Evolutionary conservation across 2,888 invertebrate species (phyloP).

Genomic region (Pollenia amentaria): DNA sequence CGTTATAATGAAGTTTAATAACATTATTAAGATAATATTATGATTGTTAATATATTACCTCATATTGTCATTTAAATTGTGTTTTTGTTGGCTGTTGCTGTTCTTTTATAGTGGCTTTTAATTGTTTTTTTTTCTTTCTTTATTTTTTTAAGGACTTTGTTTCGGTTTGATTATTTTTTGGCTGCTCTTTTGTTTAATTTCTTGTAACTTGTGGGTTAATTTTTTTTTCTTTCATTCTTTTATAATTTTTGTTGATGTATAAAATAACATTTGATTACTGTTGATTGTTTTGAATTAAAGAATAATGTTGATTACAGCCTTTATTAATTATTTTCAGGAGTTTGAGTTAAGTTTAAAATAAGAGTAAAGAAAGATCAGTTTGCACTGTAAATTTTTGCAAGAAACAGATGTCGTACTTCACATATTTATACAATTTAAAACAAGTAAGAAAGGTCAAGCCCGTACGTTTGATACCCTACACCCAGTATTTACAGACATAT

Average conservation of each 20-base stretch:
- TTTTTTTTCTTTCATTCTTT: neutral
- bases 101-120: conserved; percentile 39
- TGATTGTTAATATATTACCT: conserved; percentile 67
- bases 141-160: conserved; percentile 33
- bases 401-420: too few species aligned
- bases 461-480: too few species aligned
- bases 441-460: too few species aligned
- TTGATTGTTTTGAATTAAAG: conserved; percentile 69
- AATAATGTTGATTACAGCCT: conserved; percentile 54
- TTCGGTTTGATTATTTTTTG: neutral
- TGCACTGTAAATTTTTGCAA: too few species aligned
- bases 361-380: too few species aligned
- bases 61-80: conserved; percentile 62
- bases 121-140: conserved; percentile 40
- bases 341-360: neutral
- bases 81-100: conserved; percentile 28
- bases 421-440: too few species aligned
- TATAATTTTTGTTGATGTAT: conserved; percentile 41
- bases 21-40: conserved; percentile 58
- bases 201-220: conserved; percentile 7
- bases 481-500: too few species aligned
- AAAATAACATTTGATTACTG: conserved; percentile 66
- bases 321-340: conserved; percentile 6
- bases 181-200: conserved; percentile 7
- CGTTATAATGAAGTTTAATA: conserved; percentile 54